These are phyloP conservation scores for Miltochrista miniata DNA, from an alignment of 2,888 invertebrate genomes.

Conservation along the genomic window DNA sequence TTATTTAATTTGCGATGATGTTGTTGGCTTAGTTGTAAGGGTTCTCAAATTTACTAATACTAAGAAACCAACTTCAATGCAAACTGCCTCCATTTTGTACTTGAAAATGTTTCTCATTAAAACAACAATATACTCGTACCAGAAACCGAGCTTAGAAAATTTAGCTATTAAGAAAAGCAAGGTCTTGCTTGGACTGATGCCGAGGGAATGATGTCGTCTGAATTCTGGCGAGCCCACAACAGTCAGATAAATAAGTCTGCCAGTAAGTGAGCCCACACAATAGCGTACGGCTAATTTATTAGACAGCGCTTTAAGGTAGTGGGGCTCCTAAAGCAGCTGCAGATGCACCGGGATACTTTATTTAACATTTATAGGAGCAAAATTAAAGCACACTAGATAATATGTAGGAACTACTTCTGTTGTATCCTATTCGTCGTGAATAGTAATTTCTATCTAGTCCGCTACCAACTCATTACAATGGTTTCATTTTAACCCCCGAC, in stretches of 20 bases:
- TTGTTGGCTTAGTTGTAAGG: too few relatives aligned
- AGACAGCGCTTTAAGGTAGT: slow-evolving; percentile 62
- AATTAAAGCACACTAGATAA: too few relatives aligned
- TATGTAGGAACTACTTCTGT: too few relatives aligned
- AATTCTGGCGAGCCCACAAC: slow-evolving; percentile 50
- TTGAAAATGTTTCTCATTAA: not conserved
- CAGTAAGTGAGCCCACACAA: slow-evolving; percentile 74
- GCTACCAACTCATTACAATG: too few relatives aligned
- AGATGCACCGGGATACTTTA: not conserved
- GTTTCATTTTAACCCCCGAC: too few relatives aligned
- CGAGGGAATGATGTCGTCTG: slow-evolving; percentile 48
- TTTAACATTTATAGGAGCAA: too few relatives aligned
- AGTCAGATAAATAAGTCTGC: slow-evolving; percentile 75
- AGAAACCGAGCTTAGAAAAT: slow-evolving; percentile 16
- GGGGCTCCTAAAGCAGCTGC: slow-evolving; percentile 37
- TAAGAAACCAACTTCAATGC: not conserved
- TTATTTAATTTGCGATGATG: too few relatives aligned
- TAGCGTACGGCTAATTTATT: slow-evolving; percentile 73
- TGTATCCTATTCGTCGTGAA: too few relatives aligned
- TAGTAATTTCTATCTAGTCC: too few relatives aligned
- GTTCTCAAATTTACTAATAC: not conserved
- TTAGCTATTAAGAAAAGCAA: slow-evolving; percentile 15
- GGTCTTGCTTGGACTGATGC: slow-evolving; percentile 39
- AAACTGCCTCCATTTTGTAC: not conserved
- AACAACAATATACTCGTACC: slow-evolving; percentile 5